Evolutionary conservation across 2,888 invertebrate species (phyloP).

Genomic region (Nemoura dubitans): DNA sequence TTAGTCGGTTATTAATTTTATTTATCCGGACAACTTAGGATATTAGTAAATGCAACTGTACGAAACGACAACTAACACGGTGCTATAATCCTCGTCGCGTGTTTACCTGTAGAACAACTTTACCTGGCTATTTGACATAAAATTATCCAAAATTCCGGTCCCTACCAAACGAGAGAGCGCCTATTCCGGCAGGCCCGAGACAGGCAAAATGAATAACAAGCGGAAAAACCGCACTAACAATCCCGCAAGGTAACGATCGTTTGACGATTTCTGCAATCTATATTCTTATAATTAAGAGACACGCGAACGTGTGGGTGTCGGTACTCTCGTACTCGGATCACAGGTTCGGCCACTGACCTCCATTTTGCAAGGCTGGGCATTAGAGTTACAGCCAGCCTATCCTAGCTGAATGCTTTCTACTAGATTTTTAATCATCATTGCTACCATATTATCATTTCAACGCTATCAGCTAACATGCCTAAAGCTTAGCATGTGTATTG

Average conservation of each 20-base stretch:
- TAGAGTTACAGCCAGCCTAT: conserved; percentile 20
- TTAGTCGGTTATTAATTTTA: conserved; percentile 45
- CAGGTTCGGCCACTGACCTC: conserved; percentile 49
- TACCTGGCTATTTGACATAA: conserved; percentile 51
- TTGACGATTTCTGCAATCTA: background rate
- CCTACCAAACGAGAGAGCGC: conserved; percentile 83
- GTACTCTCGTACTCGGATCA: background rate
- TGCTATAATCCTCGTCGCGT: conserved; percentile 40
- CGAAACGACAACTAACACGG: conserved; percentile 36
- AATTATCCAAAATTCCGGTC: conserved; percentile 82
- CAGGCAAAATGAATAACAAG: conserved; percentile 79
- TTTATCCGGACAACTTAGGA: conserved; percentile 42
- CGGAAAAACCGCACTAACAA: conserved; percentile 81
- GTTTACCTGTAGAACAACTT: conserved; percentile 43
- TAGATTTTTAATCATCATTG: background rate
- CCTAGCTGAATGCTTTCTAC: conserved; percentile 19
- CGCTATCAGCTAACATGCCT: background rate
- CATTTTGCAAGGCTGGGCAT: conserved; percentile 44
- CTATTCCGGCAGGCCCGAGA: conserved; percentile 71
- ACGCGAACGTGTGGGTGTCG: conserved; percentile 24
- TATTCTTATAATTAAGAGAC: background rate
- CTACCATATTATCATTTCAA: background rate
- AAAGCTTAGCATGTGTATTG: conserved; percentile 20
- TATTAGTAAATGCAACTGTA: conserved; percentile 40
- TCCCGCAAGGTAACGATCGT: conserved; percentile 71